These are phyloP conservation scores for Palythoa grandiflora DNA, from an alignment of 92 coral and sea anemone species.

Conservation along the genomic window DNA sequence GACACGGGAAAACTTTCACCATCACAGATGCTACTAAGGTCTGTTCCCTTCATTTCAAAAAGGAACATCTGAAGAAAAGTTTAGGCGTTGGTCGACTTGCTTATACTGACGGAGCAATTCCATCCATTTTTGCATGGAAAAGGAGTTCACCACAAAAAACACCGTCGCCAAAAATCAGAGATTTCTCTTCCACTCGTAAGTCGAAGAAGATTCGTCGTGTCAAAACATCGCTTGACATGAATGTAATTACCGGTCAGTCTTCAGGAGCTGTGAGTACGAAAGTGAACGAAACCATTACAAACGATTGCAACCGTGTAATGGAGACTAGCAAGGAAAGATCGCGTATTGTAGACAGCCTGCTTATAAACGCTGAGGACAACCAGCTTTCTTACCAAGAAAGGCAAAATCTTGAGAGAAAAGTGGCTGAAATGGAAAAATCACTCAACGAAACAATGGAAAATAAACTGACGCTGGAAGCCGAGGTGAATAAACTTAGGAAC, in stretches of 20 bases:
- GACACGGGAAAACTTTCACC: conserved; percentile 42
- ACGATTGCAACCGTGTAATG: conserved; percentile 5
- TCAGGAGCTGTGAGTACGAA: conserved; percentile 10
- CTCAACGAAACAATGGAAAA: conserved; percentile 8
- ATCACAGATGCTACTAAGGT: conserved; percentile 47
- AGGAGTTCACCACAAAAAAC: conserved; percentile 42
- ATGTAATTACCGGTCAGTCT: conserved; percentile 9
- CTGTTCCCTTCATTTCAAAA: conserved; percentile 46
- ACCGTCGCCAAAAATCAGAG: conserved; percentile 30
- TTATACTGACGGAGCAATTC: conserved; percentile 32
- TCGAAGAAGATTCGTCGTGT: conserved; percentile 14
- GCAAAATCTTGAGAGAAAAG: conserved; percentile 22
- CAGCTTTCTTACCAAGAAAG: conserved; percentile 22
- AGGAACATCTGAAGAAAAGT: conserved; percentile 23
- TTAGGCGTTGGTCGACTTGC: conserved; percentile 27
- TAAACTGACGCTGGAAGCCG: conserved; percentile 26
- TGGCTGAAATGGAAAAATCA: conserved; percentile 32
- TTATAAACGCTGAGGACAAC: conserved; percentile 9
- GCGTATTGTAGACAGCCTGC: neutral
- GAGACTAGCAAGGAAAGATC: neutral
- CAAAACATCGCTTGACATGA: conserved; percentile 39
- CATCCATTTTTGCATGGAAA: conserved; percentile 55
- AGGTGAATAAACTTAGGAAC: conserved; percentile 36
- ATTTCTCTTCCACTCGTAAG: conserved; percentile 8
- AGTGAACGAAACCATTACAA: neutral